phyloP scores from a whole-genome alignment of 2,113 vertebrate species.

The Salminus brasiliensis region DNA sequence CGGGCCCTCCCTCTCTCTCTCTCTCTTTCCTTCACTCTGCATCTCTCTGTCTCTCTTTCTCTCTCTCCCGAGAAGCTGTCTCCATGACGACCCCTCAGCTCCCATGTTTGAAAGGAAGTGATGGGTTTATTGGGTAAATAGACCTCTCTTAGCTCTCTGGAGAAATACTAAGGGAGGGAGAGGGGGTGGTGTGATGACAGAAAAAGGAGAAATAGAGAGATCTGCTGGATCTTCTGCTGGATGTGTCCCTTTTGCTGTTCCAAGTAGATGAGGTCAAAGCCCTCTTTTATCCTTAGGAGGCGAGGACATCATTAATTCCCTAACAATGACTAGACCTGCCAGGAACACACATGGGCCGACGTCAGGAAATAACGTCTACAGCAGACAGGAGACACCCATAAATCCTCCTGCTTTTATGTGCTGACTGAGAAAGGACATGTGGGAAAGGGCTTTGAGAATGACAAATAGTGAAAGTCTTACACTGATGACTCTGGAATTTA shows the following conservation, averaged over 20 bases:
- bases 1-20: slow-evolving; percentile 14
- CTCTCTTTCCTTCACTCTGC: slow-evolving; percentile 8
- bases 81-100: slow-evolving; percentile 52
- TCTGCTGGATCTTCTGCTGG: neutral
- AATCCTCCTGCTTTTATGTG: slow-evolving; percentile 36
- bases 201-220: slow-evolving; percentile 5
- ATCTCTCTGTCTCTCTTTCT: slow-evolving; percentile 10
- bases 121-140: slow-evolving; percentile 55
- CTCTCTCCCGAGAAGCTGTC: slow-evolving; percentile 33
- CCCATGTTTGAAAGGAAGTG: slow-evolving; percentile 50
- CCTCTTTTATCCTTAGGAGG: neutral
- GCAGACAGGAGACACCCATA: slow-evolving; percentile 19
- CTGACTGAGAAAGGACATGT: neutral
- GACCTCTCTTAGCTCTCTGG: slow-evolving; percentile 40
- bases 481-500: neutral
- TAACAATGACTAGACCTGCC: neutral
- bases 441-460: slow-evolving; percentile 16
- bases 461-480: neutral
- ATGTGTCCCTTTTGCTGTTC: slow-evolving; percentile 19
- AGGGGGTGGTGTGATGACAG: slow-evolving; percentile 33
- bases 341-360: neutral
- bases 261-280: slow-evolving; percentile 14
- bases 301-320: slow-evolving; percentile 45
- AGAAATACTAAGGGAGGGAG: slow-evolving; percentile 32
- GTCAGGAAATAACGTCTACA: slow-evolving; percentile 31